phyloP scores from a whole-genome alignment of 2,888 invertebrate genomes.

The Boloria selene region DNA sequence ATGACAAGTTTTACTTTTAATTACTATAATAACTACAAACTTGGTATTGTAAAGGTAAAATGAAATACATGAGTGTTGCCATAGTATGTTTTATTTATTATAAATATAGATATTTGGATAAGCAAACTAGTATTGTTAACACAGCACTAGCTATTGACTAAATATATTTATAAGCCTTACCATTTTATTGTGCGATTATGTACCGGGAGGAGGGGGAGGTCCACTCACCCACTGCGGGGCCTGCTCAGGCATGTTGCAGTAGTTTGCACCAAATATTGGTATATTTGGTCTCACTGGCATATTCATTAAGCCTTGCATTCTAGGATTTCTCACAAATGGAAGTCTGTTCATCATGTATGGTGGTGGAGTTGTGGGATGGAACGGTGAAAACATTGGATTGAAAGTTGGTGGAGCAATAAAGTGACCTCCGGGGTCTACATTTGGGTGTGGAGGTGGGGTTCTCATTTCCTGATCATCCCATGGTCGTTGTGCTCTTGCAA shows the following conservation, averaged over 20 bases:
- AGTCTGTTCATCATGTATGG: slow-evolving; percentile 52
- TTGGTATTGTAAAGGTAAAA: slow-evolving; percentile 6
- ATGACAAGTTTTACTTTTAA: background rate
- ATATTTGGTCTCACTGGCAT: slow-evolving; percentile 51
- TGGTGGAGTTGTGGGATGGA: slow-evolving; percentile 48
- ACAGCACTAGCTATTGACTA: slow-evolving; percentile 45
- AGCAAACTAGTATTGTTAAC: slow-evolving; percentile 74
- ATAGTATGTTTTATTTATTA: slow-evolving; percentile 68
- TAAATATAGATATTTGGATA: slow-evolving; percentile 80
- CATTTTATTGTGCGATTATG: slow-evolving; percentile 49
- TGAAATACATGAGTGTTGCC: slow-evolving; percentile 40
- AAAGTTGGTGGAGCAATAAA: slow-evolving; percentile 49
- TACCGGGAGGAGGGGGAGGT: slow-evolving; percentile 72
- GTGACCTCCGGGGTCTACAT: slow-evolving; percentile 37
- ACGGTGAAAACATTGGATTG: slow-evolving; percentile 54
- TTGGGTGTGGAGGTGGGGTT: slow-evolving; percentile 56
- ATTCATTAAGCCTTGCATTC: slow-evolving; percentile 51
- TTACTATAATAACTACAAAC: background rate
- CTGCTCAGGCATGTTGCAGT: slow-evolving; percentile 52
- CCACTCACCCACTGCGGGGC: slow-evolving; percentile 63
- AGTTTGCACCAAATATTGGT: slow-evolving; percentile 58
- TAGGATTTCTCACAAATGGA: slow-evolving; percentile 57
- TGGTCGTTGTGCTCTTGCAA: slow-evolving; percentile 53
- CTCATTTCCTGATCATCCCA: slow-evolving; percentile 50
- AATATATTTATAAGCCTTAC: slow-evolving; percentile 22